Base-by-base conservation (phyloP, 2,113 vertebrate genomes). In the Bungarus multicinctus region DNA sequence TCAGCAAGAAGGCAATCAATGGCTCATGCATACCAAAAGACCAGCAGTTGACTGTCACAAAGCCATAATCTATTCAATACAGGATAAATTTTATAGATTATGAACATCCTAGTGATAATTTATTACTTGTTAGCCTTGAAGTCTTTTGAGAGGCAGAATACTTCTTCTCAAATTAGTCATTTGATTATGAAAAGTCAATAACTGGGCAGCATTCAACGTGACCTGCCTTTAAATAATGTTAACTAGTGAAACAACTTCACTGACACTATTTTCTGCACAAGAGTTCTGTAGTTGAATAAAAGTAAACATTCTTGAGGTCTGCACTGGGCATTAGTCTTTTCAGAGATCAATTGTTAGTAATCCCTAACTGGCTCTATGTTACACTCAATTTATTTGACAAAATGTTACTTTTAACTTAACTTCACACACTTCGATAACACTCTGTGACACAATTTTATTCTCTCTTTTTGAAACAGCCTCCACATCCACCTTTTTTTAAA, bases 61-160 rank as follows among this genome's bases (percentile, higher is more conserved):
- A 22, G 12, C 16, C 54, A 39, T 91, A 54, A 87, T 89, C 39
- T 50, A 22, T 90, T 93, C 43, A 53, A 8, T 55, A 60, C 34
- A 47, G 2, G 45, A 22, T 4, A 81, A 54, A 58, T 50, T 47
- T 96, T 69, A 91, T 94, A n/a, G 30, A 93, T 93, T 9, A 53
- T 30, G 3, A 47, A 89, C 85, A 89, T 86, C 55, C 88, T 39
- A 89, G 89, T 50, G 34, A 20, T 88, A 74, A 74, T 92, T 94
- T 89, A 30, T 94, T 93, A 85, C 86, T 93, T 58, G 39, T 55
- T 91, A 94, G 50, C 50, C 50, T 91, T 91, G 34, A 52, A 18
- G 16, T 55, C 47, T 92, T 87, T 87, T 58, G 9, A 89, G 90
- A 55, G 23, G 16, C 11, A 86, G 18, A n/a, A 47, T 39, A 47